Conservation (phyloP, 2,797 vertebrate species). For the Peromyscus melanophrys region DNA sequence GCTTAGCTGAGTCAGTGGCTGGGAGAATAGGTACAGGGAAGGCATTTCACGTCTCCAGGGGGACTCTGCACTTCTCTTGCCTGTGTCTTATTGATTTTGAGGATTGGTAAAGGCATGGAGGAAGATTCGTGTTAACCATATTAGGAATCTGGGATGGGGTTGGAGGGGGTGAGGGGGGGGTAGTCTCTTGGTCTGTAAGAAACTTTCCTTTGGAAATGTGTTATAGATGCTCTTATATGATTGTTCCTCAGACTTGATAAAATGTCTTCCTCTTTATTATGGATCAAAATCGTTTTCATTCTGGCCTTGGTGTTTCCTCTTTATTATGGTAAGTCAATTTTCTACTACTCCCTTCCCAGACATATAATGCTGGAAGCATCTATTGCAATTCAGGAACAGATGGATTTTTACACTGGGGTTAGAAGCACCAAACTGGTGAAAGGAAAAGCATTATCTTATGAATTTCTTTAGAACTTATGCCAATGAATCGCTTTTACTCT, state of each 20-base stretch:
- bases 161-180: too few species aligned
- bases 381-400: background rate
- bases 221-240: background rate
- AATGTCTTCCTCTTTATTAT: background rate
- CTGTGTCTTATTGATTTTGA: background rate
- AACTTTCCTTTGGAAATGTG: background rate
- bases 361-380: background rate
- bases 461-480: background rate
- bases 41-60: too few species aligned
- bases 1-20: background rate
- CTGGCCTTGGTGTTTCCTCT: background rate
- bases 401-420: too few species aligned
- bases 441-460: background rate
- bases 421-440: background rate
- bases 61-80: background rate
- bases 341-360: background rate
- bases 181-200: background rate
- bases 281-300: slow-evolving; percentile 37
- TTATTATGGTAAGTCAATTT: slow-evolving; percentile 46
- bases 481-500: background rate
- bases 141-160: background rate
- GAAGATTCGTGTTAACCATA: background rate
- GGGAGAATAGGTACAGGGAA: background rate
- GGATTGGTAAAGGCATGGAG: background rate
- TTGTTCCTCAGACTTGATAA: background rate